A percentile compares a stretch with the other conserved stretches of the same genome.
Conservation (phyloP, 2,888 invertebrate genomes). For the Graphium colonna region DNA sequence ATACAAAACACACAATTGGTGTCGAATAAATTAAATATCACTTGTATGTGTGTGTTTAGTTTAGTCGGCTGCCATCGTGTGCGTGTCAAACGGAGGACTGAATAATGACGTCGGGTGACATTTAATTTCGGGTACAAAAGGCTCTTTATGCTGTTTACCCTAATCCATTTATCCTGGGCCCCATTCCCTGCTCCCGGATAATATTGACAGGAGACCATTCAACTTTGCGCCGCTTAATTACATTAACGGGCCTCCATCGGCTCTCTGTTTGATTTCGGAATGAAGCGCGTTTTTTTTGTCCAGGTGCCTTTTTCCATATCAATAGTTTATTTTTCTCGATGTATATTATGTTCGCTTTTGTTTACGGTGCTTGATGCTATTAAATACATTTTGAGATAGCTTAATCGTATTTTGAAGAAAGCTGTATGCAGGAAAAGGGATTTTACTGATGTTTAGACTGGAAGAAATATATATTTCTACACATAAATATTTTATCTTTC, state of each 20-base stretch:
- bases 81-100: conserved; percentile 61
- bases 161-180: conserved; percentile 52
- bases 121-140: conserved; percentile 78
- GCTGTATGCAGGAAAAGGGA: too few species aligned
- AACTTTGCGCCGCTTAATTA: conserved; percentile 49
- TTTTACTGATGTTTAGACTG: too few species aligned
- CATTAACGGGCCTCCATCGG: conserved; percentile 39
- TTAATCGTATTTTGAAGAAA: too few species aligned
- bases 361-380: too few species aligned
- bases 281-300: conserved; percentile 6
- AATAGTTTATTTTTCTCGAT: not conserved
- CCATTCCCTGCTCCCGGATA: conserved; percentile 34
- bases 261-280: conserved; percentile 16
- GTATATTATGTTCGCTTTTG: not conserved
- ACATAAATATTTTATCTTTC: too few species aligned
- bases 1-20: conserved; percentile 7
- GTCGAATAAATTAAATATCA: not conserved
- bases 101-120: conserved; percentile 76
- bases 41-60: conserved; percentile 34
- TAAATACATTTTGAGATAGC: too few species aligned
- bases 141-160: conserved; percentile 76
- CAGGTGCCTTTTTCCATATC: conserved; percentile 6
- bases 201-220: conserved; percentile 58
- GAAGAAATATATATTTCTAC: too few species aligned
- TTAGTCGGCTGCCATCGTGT: conserved; percentile 55